Percentiles rank a stretch among this genome's conserved stretches.
Conservation (phyloP, 1,140 invertebrate genomes). For the Atta colombica region DNA sequence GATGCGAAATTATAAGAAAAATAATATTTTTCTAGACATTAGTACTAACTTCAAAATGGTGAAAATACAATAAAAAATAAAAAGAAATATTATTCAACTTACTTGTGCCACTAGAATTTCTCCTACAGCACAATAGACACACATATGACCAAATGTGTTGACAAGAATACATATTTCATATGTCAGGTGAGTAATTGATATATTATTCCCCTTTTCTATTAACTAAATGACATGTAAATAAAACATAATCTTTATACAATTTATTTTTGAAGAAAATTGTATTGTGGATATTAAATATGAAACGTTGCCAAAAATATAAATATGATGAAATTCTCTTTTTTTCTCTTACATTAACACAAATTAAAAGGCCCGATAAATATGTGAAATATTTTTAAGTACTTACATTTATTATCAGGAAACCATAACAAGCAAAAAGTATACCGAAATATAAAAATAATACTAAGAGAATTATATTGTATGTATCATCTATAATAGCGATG, state of each 20-base stretch:
- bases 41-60: no score
- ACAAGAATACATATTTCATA: background rate
- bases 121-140: constrained; percentile 36
- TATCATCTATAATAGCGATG: constrained; percentile 31
- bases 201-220: background rate
- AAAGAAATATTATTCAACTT: background rate
- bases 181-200: background rate
- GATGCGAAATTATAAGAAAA: no score
- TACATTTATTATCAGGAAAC: constrained; percentile 28
- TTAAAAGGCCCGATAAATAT: no score
- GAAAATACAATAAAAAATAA: no score
- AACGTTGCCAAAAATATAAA: no score
- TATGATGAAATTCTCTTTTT: no score
- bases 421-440: constrained; percentile 20
- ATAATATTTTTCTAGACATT: no score
- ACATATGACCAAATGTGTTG: constrained; percentile 42
- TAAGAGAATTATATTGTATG: constrained; percentile 32
- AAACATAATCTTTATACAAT: background rate
- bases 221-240: constrained; percentile 6
- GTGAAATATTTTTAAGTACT: constrained; percentile 6
- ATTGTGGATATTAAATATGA: no score
- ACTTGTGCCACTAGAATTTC: constrained; percentile 39
- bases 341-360: no score
- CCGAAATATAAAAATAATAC: constrained; percentile 41
- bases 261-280: no score